Conservation (phyloP, 2,797 vertebrate genomes). For the Spatula versicolor region DNA sequence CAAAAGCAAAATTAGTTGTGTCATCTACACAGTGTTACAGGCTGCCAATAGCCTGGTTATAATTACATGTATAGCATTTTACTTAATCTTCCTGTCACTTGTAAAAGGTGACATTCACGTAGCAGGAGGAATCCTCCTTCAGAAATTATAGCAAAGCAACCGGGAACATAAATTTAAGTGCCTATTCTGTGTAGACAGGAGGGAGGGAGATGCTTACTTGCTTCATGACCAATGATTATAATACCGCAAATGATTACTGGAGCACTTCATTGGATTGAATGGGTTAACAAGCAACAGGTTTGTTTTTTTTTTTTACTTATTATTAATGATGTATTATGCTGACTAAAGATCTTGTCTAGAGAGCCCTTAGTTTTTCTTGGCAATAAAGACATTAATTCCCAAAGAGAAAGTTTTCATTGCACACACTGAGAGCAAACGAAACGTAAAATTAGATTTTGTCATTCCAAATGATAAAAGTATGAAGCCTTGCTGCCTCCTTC, state of each 20-base stretch:
- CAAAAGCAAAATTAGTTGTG: conserved; percentile 43
- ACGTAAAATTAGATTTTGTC: not conserved
- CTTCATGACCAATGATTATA: not conserved
- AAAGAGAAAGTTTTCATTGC: not conserved
- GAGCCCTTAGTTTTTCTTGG: not conserved
- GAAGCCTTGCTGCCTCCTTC: not conserved
- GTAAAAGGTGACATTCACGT: conserved; percentile 26
- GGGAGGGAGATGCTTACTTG: not conserved
- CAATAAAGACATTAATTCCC: not conserved
- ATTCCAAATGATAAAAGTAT: not conserved
- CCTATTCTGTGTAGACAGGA: not conserved
- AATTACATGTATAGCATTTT: conserved; percentile 45
- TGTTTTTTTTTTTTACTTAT: not conserved
- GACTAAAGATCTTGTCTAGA: not conserved
- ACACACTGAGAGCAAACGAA: not conserved
- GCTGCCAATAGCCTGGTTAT: conserved; percentile 43
- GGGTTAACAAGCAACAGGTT: not conserved
- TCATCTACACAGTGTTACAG: conserved; percentile 15
- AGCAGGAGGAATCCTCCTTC: conserved; percentile 20
- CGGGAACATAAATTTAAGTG: not conserved
- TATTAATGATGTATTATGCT: not conserved
- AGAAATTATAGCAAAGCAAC: conserved; percentile 28
- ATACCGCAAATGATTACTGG: not conserved
- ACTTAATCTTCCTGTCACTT: conserved; percentile 56
- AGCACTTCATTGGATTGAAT: not conserved